These are phyloP conservation scores for Spilogale gracilis DNA, from an alignment of 2,113 vertebrate species.

Conservation along the genomic window DNA sequence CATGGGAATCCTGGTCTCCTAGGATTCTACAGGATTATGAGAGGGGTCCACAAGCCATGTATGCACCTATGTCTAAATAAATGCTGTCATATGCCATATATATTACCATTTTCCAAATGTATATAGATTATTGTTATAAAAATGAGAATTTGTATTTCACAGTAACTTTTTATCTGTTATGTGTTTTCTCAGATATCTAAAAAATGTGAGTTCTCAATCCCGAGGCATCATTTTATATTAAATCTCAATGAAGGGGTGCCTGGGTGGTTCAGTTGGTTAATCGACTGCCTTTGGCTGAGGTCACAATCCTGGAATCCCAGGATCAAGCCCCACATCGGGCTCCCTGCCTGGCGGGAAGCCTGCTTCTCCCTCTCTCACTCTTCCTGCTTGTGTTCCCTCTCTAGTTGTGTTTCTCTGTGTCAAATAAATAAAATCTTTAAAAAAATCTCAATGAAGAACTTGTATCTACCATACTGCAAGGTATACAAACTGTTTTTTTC, in stretches of 20 bases:
- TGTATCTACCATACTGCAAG: no score
- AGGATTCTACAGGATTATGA: background rate
- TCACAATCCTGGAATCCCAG: no score
- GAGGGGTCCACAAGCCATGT: background rate
- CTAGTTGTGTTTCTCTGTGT: no score
- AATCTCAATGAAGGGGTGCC: background rate
- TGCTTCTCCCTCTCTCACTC: no score
- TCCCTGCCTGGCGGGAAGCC: no score
- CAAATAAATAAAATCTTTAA: no score
- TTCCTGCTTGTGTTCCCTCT: no score
- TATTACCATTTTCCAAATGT: background rate
- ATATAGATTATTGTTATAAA: background rate
- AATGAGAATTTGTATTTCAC: constrained; percentile 8
- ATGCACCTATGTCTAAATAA: background rate
- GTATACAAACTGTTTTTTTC: background rate
- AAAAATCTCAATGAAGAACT: background rate
- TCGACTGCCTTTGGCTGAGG: no score
- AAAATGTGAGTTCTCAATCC: background rate
- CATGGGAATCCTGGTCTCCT: background rate
- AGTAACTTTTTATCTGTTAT: background rate
- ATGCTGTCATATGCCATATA: background rate
- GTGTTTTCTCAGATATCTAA: background rate
- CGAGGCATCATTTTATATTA: background rate
- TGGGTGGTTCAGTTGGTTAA: no score
- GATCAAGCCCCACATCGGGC: no score